phyloP scores from a whole-genome alignment of 2,888 invertebrate genomes.

The Pristionchus maxplancki region DNA sequence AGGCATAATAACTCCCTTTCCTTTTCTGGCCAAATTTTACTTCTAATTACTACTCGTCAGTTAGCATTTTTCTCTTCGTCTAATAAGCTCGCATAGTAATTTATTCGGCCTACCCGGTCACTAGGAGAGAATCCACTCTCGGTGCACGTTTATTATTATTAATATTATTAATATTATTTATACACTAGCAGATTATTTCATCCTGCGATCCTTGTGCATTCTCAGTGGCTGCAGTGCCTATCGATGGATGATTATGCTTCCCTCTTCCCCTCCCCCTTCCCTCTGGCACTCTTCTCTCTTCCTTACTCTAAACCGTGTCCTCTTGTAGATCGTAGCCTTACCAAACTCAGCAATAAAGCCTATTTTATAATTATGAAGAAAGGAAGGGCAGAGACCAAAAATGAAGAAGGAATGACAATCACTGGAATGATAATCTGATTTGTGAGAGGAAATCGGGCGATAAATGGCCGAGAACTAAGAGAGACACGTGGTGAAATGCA shows the following conservation, averaged over 20 bases:
- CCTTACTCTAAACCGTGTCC: constrained; percentile 3
- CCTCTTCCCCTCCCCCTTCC: constrained; percentile 59
- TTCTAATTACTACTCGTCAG: neutral
- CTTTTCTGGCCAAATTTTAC: constrained; percentile 42
- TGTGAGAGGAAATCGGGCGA: neutral
- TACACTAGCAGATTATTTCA: neutral
- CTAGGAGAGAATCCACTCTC: constrained; percentile 31
- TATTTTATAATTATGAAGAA: neutral
- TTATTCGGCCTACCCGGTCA: constrained; percentile 28
- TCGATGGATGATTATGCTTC: constrained; percentile 6
- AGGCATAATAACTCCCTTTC: constrained; percentile 47
- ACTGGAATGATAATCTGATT: neutral
- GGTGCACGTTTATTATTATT: neutral
- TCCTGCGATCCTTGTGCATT: neutral
- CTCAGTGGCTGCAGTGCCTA: constrained; percentile 20
- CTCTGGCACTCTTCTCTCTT: too few relatives aligned
- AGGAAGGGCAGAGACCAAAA: neutral
- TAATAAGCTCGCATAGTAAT: constrained; percentile 47
- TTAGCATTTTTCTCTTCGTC: neutral
- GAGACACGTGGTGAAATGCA: neutral
- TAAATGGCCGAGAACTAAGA: neutral
- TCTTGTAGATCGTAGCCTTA: constrained; percentile 19
- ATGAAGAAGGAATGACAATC: neutral
- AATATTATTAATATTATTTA: neutral
- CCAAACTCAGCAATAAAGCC: neutral